Base-by-base conservation (phyloP, 2,797 vertebrate species). In the Trichosurus vulpecula region DNA sequence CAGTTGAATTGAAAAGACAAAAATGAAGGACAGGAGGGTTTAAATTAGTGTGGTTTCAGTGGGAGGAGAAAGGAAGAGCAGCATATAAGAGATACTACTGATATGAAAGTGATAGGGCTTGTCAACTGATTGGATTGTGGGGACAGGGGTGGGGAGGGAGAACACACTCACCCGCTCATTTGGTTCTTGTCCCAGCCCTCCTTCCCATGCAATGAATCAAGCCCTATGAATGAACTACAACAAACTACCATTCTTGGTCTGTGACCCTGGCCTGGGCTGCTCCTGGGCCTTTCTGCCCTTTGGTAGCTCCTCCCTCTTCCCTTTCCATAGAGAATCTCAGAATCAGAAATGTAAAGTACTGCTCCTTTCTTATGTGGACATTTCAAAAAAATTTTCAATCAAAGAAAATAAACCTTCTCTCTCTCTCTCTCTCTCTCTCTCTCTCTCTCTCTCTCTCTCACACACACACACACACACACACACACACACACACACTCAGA, bases 241-340 rank as follows among this genome's bases (percentile, higher is more conserved):
- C 0, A 6, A 81, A 27, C 22, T 47, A 13, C 74, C 74, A 74
- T 74, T 74, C 19, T 81, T 25, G 41, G 74, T 47, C 19, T 81
- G 74, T 81, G 74, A 81, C 41, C 22, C 41, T 29, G 74, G 22
- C 25, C 41, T 87, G 41, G 41, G 74, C 41, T 87, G 25, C 3
- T 81, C 6, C 66, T 81, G 66, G 58, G 2, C n/a, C n/a, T 51
- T 47, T 22, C 22, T n/a, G 52, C 52, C 31, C 19, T 14, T 1
- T 25, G 4, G 29, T 13, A 54, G 57, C 51, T 47, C 14, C 0
- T 6, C 47, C 2, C 0, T 11, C 0, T 13, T 1, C 9, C 25
- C 0, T 11, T 22, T 25, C 19, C 25, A 53, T 30, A 0, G 0
- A 0, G 27, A 51, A 54, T 57, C 1, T 0, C 47, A 9, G 41